Conservation (phyloP, 2,888 invertebrate species). For the Cataglyphis cursor region DNA sequence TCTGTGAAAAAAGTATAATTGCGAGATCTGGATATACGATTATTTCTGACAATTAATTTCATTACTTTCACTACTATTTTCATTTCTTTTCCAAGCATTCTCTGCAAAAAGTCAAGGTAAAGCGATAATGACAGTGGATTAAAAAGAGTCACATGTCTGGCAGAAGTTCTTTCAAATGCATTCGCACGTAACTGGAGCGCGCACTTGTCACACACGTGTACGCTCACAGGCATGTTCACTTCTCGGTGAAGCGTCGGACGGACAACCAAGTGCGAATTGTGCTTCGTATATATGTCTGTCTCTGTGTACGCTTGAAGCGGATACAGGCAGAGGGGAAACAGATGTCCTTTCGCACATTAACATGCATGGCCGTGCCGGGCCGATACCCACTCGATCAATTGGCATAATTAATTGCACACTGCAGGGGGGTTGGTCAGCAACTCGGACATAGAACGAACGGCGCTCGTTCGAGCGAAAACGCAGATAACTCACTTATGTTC, state of each 20-base stretch:
- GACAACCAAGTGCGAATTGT: slow-evolving; percentile 16
- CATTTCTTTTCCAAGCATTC: neutral
- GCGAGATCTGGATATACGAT: neutral
- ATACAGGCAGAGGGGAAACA: slow-evolving; percentile 70
- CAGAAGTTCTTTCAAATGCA: slow-evolving; percentile 36
- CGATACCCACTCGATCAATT: slow-evolving; percentile 80
- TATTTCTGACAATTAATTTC: neutral
- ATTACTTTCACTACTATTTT: no score
- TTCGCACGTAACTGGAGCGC: slow-evolving; percentile 23
- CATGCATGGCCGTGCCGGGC: slow-evolving; percentile 76
- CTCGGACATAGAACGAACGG: slow-evolving; percentile 64
- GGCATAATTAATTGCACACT: slow-evolving; percentile 81
- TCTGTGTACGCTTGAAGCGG: slow-evolving; percentile 8
- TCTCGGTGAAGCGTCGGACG: slow-evolving; percentile 25
- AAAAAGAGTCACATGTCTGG: neutral
- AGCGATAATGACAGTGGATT: neutral
- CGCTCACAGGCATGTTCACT: slow-evolving; percentile 52
- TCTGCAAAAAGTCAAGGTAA: neutral
- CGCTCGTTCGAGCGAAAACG: slow-evolving; percentile 64
- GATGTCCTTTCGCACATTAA: slow-evolving; percentile 80
- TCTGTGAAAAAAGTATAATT: neutral
- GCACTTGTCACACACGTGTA: slow-evolving; percentile 45
- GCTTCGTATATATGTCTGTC: neutral
- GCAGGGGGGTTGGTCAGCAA: slow-evolving; percentile 62
- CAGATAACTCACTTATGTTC: slow-evolving; percentile 70